Evolutionary conservation across 2,113 vertebrate genomes (phyloP), one percentile per base, ranked within the genome.

Genomic region (Perccottus glenii): DNA sequence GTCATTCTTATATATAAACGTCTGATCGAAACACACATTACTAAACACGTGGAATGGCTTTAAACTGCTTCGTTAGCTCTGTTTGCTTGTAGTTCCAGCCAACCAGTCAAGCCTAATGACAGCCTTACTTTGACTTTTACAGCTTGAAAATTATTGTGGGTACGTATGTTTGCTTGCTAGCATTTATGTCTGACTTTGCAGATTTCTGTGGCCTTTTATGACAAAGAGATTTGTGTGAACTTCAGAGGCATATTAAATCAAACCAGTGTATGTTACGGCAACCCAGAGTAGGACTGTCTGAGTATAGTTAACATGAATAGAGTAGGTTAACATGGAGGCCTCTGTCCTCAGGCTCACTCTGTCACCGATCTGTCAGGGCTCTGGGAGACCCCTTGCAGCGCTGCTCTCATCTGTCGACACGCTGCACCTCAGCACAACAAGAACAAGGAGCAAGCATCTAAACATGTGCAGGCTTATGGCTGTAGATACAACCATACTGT

Each of bases 291-390:
- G 76, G 48, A 63, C 69, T 12, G 10, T 42, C 32, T 16, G 56
- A 48, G 75, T 81, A 77, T 78, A 77, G 73, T 84, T 80, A 84
- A 80, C 65, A 57, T 81, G 78, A 65, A 57, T 59, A 74, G 78
- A 58, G 60, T 77, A 65, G 75, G 84, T 81, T 81, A 81, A 67
- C 69, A 78, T 78, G 65, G 58, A 73, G 56, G 63, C 57, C 51
- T 70, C 58, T 43, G 66, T 83, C 77, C 69, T 85, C 82, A 58
- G 77, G 66, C 71, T 8, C 42, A 67, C 73, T 59, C 59, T 78
- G 85, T 87, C 84, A 85, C 78, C 79, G 80, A 81, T 85, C 73
- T 77, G 83, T 85, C 81, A 78, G 80, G 59, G 60, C 76, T 67
- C 53, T 65, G 8, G 9, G 65, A 73, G 55, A 64, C 78, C 77